These are phyloP conservation scores for Trogon melanurus DNA, from an alignment of 2,113 vertebrate genomes.

Conservation along the genomic window DNA sequence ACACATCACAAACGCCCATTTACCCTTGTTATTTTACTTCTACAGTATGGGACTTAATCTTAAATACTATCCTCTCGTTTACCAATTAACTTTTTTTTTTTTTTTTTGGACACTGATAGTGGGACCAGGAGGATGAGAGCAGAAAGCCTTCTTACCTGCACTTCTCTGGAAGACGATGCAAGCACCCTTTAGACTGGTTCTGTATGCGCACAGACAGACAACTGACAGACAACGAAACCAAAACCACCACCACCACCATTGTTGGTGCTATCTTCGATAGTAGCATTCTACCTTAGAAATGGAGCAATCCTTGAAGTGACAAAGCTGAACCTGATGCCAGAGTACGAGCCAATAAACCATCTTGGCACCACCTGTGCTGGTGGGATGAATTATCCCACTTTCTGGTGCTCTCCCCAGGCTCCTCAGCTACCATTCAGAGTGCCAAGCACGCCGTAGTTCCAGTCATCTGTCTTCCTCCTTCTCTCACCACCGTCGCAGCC, in stretches of 20 bases:
- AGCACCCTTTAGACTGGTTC: neutral
- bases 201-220: accelerated
- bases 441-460: neutral
- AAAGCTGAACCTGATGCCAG: neutral
- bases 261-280: neutral
- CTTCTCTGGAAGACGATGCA: neutral
- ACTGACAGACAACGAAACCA: neutral
- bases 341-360: neutral
- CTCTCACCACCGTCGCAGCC: neutral
- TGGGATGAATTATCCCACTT: neutral
- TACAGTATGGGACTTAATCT: neutral
- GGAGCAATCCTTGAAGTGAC: neutral
- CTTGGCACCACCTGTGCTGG: neutral
- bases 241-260: neutral
- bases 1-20: neutral
- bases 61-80: neutral
- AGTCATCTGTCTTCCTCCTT: neutral
- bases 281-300: neutral
- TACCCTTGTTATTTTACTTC: neutral
- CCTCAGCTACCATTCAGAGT: neutral
- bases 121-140: neutral
- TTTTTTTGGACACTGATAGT: neutral
- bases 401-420: neutral
- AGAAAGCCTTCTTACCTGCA: neutral
- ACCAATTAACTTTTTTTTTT: neutral